Evolutionary conservation across 1,140 invertebrate species (phyloP).

Genomic region (Aphidius gifuensis): DNA sequence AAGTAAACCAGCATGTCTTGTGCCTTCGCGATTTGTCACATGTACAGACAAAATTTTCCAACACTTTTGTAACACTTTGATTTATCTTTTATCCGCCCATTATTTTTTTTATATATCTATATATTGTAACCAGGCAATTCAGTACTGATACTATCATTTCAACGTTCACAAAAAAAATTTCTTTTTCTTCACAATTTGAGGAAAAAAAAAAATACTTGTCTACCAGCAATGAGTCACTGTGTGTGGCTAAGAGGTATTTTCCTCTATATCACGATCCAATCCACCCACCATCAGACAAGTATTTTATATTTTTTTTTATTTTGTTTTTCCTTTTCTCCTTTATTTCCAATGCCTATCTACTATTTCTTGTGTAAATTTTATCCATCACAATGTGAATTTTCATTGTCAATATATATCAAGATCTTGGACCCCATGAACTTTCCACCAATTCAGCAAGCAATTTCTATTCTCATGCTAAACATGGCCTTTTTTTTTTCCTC

Average conservation of each 20-base stretch:
- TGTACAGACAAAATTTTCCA: no score
- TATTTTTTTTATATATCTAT: not conserved
- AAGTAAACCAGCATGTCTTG: not conserved
- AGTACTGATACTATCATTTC: conserved; percentile 9
- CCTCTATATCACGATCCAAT: conserved; percentile 25
- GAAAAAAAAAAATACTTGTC: not conserved
- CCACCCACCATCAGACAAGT: conserved; percentile 11
- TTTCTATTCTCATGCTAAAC: no score
- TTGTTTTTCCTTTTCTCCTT: not conserved
- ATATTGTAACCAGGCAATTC: conserved; percentile 6
- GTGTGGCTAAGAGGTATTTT: conserved; percentile 17
- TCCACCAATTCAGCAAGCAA: no score
- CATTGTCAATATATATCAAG: no score
- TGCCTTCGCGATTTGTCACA: conserved; percentile 6
- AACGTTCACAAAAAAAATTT: not conserved
- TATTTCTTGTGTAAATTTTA: no score
- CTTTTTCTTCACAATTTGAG: not conserved
- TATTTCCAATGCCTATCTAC: no score
- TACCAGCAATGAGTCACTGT: conserved; percentile 23
- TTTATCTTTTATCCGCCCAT: conserved; percentile 8
- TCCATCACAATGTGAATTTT: no score
- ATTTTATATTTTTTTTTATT: not conserved
- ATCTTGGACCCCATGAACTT: no score
- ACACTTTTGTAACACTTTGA: conserved; percentile 11
- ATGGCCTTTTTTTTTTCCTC: no score